Evolutionary conservation across 2,113 vertebrate species (phyloP).

Genomic region (Pagrus major): DNA sequence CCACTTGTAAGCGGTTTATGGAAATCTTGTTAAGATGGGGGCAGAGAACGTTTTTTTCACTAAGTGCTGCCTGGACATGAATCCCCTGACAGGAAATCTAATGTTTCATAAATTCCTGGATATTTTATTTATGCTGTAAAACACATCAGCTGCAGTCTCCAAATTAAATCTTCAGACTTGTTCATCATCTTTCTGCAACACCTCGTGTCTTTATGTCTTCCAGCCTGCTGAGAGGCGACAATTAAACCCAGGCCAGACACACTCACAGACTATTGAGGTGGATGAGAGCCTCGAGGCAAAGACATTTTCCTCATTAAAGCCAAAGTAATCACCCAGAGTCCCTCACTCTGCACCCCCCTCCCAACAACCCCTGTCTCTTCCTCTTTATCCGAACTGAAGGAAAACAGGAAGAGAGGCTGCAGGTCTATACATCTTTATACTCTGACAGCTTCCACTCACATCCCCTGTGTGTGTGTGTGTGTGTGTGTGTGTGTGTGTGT

Average conservation of each 20-base stretch:
- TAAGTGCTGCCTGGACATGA: background rate
- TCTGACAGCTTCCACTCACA: conserved; percentile 22
- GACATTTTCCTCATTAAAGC: conserved; percentile 59
- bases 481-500: conserved; percentile 13
- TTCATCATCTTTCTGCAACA: background rate
- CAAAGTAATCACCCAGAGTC: conserved; percentile 48
- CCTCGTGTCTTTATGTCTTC: background rate
- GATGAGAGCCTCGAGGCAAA: conserved; percentile 55
- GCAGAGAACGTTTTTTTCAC: too few species aligned
- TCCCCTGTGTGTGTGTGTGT: background rate
- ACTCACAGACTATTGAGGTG: conserved; percentile 45
- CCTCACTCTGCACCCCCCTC: conserved; percentile 20
- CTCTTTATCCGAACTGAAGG: conserved; percentile 9
- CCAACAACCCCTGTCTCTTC: background rate
- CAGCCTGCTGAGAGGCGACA: conserved; percentile 5
- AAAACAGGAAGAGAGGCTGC: conserved; percentile 39
- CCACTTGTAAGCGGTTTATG: too few species aligned
- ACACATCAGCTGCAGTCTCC: background rate
- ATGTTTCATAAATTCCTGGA: conserved; percentile 3
- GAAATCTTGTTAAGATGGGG: too few species aligned
- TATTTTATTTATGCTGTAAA: conserved; percentile 16
- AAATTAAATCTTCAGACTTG: background rate
- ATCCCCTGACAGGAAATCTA: background rate
- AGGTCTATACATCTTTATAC: conserved; percentile 39
- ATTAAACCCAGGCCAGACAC: conserved; percentile 25